Evolutionary conservation across 37 sponge, comb jelly and placozoan species (phyloP).

Genomic region (Eunapius fragilis): DNA sequence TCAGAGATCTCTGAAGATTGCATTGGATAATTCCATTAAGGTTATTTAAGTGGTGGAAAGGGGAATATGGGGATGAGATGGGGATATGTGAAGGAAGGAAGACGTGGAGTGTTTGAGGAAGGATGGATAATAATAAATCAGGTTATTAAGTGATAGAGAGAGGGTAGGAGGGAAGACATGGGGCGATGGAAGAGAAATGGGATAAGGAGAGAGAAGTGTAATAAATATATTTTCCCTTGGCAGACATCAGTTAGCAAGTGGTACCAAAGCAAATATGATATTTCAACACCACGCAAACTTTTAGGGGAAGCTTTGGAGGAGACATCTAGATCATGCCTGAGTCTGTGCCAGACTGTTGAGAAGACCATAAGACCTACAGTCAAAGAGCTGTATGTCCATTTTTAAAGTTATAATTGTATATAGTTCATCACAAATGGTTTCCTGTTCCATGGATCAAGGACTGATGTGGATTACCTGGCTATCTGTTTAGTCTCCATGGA

Average conservation of each 20-base stretch:
- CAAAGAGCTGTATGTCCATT: background rate
- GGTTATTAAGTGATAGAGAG: too few species aligned
- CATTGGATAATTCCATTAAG: background rate
- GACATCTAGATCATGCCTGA: background rate
- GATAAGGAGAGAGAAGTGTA: too few species aligned
- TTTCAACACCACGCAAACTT: background rate
- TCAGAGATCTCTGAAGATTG: background rate
- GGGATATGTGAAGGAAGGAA: too few species aligned
- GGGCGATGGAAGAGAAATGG: too few species aligned
- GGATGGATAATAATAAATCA: too few species aligned
- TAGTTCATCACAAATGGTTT: too few species aligned
- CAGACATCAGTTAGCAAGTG: background rate
- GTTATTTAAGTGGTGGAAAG: background rate
- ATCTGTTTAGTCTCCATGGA: constrained; percentile 28
- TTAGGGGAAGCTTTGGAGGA: background rate
- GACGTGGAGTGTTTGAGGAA: too few species aligned
- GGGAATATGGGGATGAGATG: too few species aligned
- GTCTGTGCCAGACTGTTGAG: background rate
- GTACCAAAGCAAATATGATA: background rate
- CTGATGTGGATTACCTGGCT: constrained; percentile 47
- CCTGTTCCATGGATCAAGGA: background rate
- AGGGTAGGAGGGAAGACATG: too few species aligned
- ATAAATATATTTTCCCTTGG: too few species aligned
- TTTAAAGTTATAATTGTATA: too few species aligned
- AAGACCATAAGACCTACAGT: background rate